Base-by-base conservation (phyloP, 2,113 vertebrate genomes). In the Turnix velox region DNA sequence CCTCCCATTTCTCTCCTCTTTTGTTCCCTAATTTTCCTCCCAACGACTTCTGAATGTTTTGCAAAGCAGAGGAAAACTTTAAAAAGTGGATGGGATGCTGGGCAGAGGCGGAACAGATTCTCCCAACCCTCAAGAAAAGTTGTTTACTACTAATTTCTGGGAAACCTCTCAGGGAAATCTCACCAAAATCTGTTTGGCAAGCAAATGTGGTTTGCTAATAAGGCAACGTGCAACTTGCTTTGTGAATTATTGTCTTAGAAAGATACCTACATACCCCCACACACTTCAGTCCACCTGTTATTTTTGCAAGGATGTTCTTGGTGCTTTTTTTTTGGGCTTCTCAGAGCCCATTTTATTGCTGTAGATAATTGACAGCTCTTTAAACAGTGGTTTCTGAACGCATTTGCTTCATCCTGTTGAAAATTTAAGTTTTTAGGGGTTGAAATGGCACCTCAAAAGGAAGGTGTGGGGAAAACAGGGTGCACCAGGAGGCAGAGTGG, bases 111-210 rank as follows among this genome's bases (percentile, higher is more conserved):
- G 33, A 67, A 51, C 82, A 57, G 59, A 75, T 57, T 71, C 82
- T 20, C 30, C 30, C 31, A 80, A 18, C 14, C 19, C 23, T 40
- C 42, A 72, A 7, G 20, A 72, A 49, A 3, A 8, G 28, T 28
- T 92, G 69, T 93, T 94, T 87, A 82, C 86, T 93, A 84, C 49
- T 79, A 31, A 82, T 84, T 93, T 75, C 84, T 88, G 69, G 77
- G 84, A 88, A 94, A 93, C 43, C 54, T 82, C 74, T 87, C 48
- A 25, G 45, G 77, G 37, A 92, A 92, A 54, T 72, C 66, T 93
- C 88, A 91, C 49, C 74, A 65, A 61, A 95, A 27, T 9, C 23
- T 28, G 3, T 59, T 86, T 94, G 77, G 88, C 92, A 90, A 82
- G 88, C 88, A 45, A 9, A 80, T 74, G 18, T 61, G 28, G 33